Base-by-base conservation (phyloP, 2,113 vertebrate genomes). In the Ammodytes dubius region DNA sequence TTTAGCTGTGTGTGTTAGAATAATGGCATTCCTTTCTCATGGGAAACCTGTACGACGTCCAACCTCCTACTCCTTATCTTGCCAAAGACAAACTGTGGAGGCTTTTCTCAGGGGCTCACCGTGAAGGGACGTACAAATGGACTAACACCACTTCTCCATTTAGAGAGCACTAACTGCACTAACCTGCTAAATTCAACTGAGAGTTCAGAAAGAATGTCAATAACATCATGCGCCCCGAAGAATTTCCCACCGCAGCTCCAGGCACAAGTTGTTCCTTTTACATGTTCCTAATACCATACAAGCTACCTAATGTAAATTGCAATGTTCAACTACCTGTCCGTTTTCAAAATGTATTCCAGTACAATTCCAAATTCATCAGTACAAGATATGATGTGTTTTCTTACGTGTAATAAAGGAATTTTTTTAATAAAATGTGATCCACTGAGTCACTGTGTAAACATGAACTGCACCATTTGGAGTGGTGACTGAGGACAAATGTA, bases 121-220 rank as follows among this genome's bases (percentile, higher is more conserved):
- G 57, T 6, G 53, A 68, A 71, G 61, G 56, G 2, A 3, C 35
- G 15, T 54, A 57, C 4, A 56, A 39, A 73, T 15, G 7, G 7
- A 37, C 73, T 50, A 27, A 79, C 27, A 68, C 12, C 27, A 50
- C 43, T 37, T 57, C 58, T 63, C 70, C 60, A 50, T 54, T 60
- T 42, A 14, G 27, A 50, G 13, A 68, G 66, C 49, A 68, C 42
- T 27, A 47, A 58, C 79, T 40, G 57, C 89, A 83, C 61, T 4
- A 8, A 72, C 64, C 50, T 83, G 88, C 77, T 49, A 91, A 66
- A 90, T 89, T 90, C 87, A 79, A 52, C 81, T 37, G 63, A 61
- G 65, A 19, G 74, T 49, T 64, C 12, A 19, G 56, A 71, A 54
- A 74, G 37, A 37, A 47, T 39, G 39, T 74, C 14, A 8, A 42